Conservation (phyloP, 30 jellyfish, hydroid and myxozoan species). For the Aurelia coerulea region DNA sequence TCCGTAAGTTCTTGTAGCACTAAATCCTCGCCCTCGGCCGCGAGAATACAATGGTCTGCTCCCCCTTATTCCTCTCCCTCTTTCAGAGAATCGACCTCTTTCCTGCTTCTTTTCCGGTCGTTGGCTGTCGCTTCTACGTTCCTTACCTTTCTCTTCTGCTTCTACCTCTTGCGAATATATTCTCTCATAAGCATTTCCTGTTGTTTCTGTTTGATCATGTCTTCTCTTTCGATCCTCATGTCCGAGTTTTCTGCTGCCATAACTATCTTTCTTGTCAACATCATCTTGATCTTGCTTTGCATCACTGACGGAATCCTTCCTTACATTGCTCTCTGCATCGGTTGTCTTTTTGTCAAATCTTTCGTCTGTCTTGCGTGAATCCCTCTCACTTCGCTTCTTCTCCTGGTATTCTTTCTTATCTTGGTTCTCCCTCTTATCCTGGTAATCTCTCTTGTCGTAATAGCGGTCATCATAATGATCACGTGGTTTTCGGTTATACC, state of each 20-base stretch:
- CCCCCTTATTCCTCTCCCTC: constrained; percentile 55
- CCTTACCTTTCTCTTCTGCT: constrained; percentile 46
- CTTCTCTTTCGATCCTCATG: constrained; percentile 60
- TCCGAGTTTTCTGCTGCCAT: constrained; percentile 36
- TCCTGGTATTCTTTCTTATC: constrained; percentile 15
- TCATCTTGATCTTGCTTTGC: constrained; percentile 3
- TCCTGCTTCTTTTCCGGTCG: constrained; percentile 33
- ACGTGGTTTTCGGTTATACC: background rate
- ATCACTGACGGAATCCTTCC: constrained; percentile 1
- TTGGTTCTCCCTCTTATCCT: constrained; percentile 32
- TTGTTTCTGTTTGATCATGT: constrained; percentile 51
- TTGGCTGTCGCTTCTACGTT: constrained; percentile 25
- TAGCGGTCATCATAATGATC: constrained; percentile 17
- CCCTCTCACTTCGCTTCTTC: constrained; percentile 20
- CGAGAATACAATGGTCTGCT: constrained; percentile 28
- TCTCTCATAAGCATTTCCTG: constrained; percentile 18
- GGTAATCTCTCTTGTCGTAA: background rate
- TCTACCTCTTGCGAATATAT: constrained; percentile 52
- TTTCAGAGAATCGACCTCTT: constrained; percentile 31
- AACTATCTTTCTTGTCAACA: background rate
- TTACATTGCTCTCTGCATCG: constrained; percentile 19
- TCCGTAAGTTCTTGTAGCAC: constrained; percentile 4
- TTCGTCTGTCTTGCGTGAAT: constrained; percentile 39
- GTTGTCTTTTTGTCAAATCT: background rate
- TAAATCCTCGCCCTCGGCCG: constrained; percentile 51